A percentile compares a stretch with the other conserved stretches of the same genome.
These are phyloP conservation scores for Hapalemur alaotrensis DNA, from an alignment of 2,797 vertebrate genomes.

Conservation along the genomic window DNA sequence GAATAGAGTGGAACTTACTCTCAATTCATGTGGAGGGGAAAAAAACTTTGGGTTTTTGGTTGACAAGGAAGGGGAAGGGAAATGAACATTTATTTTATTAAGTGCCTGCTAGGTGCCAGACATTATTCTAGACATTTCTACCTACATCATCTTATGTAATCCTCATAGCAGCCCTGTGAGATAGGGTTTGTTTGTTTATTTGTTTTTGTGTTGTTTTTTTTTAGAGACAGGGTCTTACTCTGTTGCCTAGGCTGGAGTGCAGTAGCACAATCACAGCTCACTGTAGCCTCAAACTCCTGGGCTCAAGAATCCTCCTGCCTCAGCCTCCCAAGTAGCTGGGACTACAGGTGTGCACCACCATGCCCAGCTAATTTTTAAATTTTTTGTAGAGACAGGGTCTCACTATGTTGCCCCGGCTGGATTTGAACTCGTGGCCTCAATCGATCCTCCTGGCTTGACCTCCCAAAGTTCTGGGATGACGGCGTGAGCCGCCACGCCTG, in stretches of 20 bases:
- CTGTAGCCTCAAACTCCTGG: background rate
- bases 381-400: background rate
- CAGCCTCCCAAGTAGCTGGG: background rate
- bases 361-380: background rate
- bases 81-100: background rate
- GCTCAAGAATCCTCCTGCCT: background rate
- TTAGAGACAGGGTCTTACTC: background rate
- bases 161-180: background rate
- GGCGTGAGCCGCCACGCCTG: accelerated
- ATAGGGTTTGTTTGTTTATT: background rate
- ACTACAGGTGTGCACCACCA: background rate
- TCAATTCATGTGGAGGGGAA: background rate
- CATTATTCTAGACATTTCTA: background rate
- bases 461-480: background rate
- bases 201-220: background rate
- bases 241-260: background rate
- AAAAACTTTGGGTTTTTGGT: background rate
- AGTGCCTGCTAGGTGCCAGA: background rate
- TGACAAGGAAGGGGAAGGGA: background rate
- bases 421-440: background rate
- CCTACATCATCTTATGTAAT: background rate
- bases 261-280: background rate
- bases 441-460: background rate
- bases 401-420: background rate
- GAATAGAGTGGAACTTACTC: background rate